These are phyloP conservation scores for Lanistes nyassanus DNA, from an alignment of 1,140 invertebrate genomes.

Conservation along the genomic window DNA sequence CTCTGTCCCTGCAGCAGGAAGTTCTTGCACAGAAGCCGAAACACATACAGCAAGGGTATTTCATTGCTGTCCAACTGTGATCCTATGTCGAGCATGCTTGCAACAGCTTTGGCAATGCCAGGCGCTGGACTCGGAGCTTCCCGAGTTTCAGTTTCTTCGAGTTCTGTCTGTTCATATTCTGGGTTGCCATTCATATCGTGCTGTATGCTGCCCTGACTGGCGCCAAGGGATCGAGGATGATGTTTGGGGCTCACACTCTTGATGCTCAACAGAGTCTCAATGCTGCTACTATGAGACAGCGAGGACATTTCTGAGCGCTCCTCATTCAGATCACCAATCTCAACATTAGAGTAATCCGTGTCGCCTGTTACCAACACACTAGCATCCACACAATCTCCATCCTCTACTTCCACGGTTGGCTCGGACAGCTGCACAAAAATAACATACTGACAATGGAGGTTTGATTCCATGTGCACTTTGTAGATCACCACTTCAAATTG, in stretches of 20 bases:
- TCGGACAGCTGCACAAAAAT: background rate
- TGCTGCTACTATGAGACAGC: conserved; percentile 57
- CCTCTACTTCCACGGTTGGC: conserved; percentile 6
- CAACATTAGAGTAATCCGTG: conserved; percentile 57
- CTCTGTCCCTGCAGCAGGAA: conserved; percentile 79
- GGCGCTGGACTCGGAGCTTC: background rate
- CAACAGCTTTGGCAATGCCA: background rate
- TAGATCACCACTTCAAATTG: no score
- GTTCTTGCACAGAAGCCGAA: conserved; percentile 77
- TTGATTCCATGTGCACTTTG: no score
- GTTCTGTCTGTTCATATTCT: conserved; percentile 30
- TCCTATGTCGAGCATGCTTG: conserved; percentile 37
- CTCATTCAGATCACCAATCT: conserved; percentile 61
- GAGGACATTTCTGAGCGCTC: conserved; percentile 56
- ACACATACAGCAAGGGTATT: conserved; percentile 79
- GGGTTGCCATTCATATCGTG: conserved; percentile 64
- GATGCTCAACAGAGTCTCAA: conserved; percentile 60
- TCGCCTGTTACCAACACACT: conserved; percentile 49
- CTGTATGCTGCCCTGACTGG: conserved; percentile 30
- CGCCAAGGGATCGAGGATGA: conserved; percentile 18
- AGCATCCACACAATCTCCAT: conserved; percentile 26
- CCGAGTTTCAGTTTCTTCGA: background rate
- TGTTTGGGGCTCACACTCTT: conserved; percentile 55
- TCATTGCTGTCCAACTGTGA: conserved; percentile 65
- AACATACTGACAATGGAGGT: no score